A percentile compares a stretch with the other conserved stretches of the same genome.
Evolutionary conservation across 2,113 vertebrate genomes (phyloP).

Genomic region (Lota lota): DNA sequence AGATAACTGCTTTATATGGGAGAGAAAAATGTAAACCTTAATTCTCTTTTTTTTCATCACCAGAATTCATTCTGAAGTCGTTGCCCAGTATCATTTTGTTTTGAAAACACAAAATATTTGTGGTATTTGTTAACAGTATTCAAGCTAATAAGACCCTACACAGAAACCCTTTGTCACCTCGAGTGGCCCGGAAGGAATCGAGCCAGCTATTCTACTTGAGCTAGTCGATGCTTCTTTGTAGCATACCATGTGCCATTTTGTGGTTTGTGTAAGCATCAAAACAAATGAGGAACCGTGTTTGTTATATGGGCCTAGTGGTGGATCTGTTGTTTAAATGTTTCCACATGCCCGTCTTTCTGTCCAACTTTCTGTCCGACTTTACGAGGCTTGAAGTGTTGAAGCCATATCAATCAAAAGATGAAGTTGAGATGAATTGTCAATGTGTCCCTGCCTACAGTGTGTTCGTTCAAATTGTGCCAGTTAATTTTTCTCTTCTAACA

Average conservation of each 20-base stretch:
- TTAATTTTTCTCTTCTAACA: background rate
- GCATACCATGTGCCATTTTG: no score
- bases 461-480: slow-evolving; percentile 8
- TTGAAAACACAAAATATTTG: slow-evolving; percentile 24
- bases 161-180: no score
- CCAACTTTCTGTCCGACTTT: background rate
- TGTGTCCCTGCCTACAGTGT: slow-evolving; percentile 10
- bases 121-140: slow-evolving; percentile 27
- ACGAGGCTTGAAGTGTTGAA: slow-evolving; percentile 14
- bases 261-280: no score
- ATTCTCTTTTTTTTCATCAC: slow-evolving; percentile 6
- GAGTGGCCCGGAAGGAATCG: no score
- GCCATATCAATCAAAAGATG: slow-evolving; percentile 43
- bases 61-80: slow-evolving; percentile 10
- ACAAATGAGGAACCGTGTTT: no score
- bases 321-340: slow-evolving; percentile 25
- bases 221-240: no score
- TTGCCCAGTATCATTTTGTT: slow-evolving; percentile 41
- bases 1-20: no score
- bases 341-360: background rate
- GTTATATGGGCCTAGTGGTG: background rate
- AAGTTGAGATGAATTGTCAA: background rate
- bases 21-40: no score
- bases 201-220: no score
- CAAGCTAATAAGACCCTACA: no score